These are phyloP conservation scores for Brachyhypopomus occidentalis DNA, from an alignment of 2,113 vertebrate species.

Conservation along the genomic window DNA sequence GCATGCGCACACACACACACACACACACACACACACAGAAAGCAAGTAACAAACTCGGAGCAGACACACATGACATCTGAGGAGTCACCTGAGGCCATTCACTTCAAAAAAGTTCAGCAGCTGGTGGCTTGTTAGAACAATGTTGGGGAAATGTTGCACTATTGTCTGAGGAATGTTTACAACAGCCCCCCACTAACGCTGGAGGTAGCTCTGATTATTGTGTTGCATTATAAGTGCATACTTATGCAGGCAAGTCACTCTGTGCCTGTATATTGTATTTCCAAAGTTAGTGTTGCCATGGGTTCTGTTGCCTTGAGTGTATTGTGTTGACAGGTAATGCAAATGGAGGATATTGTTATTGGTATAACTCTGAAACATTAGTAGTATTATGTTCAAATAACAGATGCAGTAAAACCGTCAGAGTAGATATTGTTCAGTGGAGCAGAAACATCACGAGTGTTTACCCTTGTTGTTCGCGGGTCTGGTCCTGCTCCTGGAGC, in stretches of 20 bases:
- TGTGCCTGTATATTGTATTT: too few relatives aligned
- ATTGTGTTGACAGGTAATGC: too few relatives aligned
- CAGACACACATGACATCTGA: background rate
- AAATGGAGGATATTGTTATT: background rate
- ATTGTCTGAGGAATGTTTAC: background rate
- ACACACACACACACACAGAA: too few relatives aligned
- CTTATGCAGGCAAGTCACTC: too few relatives aligned
- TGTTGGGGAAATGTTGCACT: background rate
- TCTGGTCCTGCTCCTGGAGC: slow-evolving; percentile 91
- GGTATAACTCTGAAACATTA: background rate
- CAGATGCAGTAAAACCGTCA: background rate
- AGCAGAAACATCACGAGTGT: background rate
- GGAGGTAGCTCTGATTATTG: background rate
- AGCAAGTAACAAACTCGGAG: background rate
- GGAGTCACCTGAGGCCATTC: slow-evolving; percentile 6
- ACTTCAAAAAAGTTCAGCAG: background rate
- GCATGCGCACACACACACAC: too few relatives aligned
- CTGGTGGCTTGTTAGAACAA: background rate
- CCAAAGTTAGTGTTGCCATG: background rate
- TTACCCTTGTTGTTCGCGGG: slow-evolving; percentile 83
- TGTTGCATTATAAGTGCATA: background rate
- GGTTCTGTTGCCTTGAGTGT: too few relatives aligned
- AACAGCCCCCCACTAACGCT: background rate
- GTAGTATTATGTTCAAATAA: background rate
- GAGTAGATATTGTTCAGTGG: background rate